Percentiles rank a stretch among this genome's conserved stretches.
Evolutionary conservation across 2,888 invertebrate genomes (phyloP).

Genomic region (Agrochola circellaris): DNA sequence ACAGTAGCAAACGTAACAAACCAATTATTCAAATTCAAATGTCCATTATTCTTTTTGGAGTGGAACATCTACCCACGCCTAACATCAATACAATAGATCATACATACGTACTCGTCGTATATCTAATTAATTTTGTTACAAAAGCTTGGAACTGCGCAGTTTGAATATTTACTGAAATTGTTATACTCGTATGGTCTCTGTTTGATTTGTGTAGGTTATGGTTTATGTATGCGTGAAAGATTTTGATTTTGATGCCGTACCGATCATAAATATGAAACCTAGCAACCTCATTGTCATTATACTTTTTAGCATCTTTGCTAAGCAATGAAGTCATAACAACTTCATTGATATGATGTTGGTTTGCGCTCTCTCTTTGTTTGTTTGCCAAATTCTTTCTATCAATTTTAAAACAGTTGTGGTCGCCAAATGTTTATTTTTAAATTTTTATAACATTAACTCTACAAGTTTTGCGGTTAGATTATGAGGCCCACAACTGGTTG

Average conservation of each 20-base stretch:
- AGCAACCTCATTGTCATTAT: not conserved
- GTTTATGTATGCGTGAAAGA: not conserved
- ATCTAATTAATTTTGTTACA: constrained; percentile 43
- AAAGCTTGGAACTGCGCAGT: constrained; percentile 53
- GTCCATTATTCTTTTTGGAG: constrained; percentile 21
- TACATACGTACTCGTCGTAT: constrained; percentile 17
- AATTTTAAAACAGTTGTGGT: not conserved
- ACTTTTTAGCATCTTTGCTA: not conserved
- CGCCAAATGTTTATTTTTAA: not conserved
- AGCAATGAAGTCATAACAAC: not conserved
- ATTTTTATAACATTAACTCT: not conserved
- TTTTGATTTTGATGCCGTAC: not conserved
- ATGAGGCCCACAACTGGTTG: not conserved
- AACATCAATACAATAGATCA: constrained; percentile 38
- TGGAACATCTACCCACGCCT: constrained; percentile 38
- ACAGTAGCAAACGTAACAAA: constrained; percentile 1
- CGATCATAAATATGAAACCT: not conserved
- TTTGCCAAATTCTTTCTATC: not conserved
- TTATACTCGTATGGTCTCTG: not conserved
- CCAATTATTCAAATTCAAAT: constrained; percentile 41
- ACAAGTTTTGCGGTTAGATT: not conserved
- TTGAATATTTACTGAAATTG: constrained; percentile 21
- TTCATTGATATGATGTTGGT: not conserved
- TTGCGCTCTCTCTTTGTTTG: not conserved
- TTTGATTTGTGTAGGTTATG: not conserved